Percentiles rank a stretch among this genome's conserved stretches.
phyloP scores from a whole-genome alignment of 2,888 invertebrate genomes.

The Eupithecia dodoneata region DNA sequence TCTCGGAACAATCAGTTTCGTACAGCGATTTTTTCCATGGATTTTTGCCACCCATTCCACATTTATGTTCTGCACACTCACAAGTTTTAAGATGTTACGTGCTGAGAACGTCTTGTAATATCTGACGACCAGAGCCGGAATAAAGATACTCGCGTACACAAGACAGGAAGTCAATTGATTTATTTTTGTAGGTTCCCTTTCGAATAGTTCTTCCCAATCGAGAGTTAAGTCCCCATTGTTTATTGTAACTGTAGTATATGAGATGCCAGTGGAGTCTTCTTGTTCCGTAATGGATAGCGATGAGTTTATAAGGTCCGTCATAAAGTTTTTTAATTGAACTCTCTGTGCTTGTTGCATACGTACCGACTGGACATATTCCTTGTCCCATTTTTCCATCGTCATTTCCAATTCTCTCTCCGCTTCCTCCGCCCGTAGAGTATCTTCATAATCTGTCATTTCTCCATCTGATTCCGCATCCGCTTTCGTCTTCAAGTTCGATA shows the following conservation, averaged over 20 bases:
- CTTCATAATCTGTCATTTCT: not conserved
- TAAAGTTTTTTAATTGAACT: no score
- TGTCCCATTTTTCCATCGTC: not conserved
- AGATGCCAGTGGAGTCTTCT: not conserved
- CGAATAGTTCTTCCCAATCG: no score
- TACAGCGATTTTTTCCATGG: not conserved
- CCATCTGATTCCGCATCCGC: not conserved
- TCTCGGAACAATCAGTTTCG: conserved; percentile 3
- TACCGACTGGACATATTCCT: not conserved
- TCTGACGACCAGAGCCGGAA: no score
- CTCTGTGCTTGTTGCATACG: not conserved
- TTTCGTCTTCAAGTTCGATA: not conserved
- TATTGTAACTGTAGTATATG: not conserved
- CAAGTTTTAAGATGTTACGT: no score
- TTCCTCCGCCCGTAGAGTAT: not conserved
- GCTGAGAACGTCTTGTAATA: no score
- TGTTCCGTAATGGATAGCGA: not conserved
- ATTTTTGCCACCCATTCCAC: no score
- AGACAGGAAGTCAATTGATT: no score
- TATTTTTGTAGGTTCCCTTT: no score
- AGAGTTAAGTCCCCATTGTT: no score
- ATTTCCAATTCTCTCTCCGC: not conserved
- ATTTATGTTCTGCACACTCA: no score
- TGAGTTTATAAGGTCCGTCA: no score
- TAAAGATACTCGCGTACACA: no score